Evolutionary conservation across 2,888 invertebrate species (phyloP).

Genomic region (Tuta absoluta): DNA sequence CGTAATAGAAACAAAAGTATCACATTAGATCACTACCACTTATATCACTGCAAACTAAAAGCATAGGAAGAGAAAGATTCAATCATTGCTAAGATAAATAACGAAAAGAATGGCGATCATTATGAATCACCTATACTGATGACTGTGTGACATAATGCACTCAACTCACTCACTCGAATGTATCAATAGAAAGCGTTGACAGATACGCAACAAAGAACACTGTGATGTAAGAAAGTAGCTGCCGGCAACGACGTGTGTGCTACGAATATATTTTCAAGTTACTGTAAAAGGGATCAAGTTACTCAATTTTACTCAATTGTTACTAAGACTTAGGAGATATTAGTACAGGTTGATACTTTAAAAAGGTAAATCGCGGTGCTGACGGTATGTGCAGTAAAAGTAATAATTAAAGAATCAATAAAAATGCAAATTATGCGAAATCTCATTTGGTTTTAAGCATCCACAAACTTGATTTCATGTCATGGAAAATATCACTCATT

Average conservation of each 20-base stretch:
- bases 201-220: conserved; percentile 26
- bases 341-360: too few species aligned
- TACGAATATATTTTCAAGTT: neutral
- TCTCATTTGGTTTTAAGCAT: too few species aligned
- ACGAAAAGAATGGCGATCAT: conserved; percentile 16
- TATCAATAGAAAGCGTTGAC: conserved; percentile 27
- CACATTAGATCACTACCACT: neutral
- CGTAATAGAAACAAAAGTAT: neutral
- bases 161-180: conserved; percentile 19
- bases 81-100: neutral
- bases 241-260: neutral
- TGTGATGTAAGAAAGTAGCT: conserved; percentile 47
- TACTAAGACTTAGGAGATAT: too few species aligned
- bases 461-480: too few species aligned
- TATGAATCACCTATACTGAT: conserved; percentile 9
- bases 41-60: neutral
- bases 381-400: too few species aligned
- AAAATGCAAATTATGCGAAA: too few species aligned
- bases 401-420: too few species aligned
- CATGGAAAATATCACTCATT: too few species aligned
- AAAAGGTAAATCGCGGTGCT: too few species aligned
- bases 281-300: too few species aligned
- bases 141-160: conserved; percentile 22
- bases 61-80: conserved; percentile 2
- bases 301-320: too few species aligned